Conservation (phyloP, 1,140 invertebrate species). For the Macrocentrus cingulum region DNA sequence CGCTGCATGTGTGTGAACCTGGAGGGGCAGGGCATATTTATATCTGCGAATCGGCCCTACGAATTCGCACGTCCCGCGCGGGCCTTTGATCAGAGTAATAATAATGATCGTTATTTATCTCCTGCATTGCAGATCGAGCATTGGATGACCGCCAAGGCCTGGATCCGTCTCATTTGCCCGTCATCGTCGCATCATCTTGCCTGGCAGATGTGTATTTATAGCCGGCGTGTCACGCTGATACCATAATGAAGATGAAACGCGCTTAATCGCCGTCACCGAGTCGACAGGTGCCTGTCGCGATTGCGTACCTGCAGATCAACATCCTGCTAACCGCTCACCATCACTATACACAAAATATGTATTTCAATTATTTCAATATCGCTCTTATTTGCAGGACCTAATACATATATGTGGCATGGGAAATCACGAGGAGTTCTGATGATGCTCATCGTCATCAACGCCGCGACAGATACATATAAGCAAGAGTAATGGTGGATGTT, state of each 20-base stretch:
- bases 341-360: too few species aligned
- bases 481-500: neutral
- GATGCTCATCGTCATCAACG: too few species aligned
- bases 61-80: too few species aligned
- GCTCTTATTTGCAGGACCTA: too few species aligned
- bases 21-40: constrained; percentile 11
- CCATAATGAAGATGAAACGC: constrained; percentile 11
- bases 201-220: constrained; percentile 5
- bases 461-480: too few species aligned
- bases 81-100: constrained; percentile 25
- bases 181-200: constrained; percentile 18
- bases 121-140: constrained; percentile 26
- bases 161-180: constrained; percentile 18
- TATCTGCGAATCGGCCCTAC: neutral
- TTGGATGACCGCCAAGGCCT: constrained; percentile 27
- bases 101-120: constrained; percentile 31
- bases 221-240: constrained; percentile 13
- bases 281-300: neutral
- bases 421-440: too few species aligned
- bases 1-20: neutral
- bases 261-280: neutral
- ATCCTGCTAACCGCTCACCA: too few species aligned
- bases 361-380: too few species aligned
- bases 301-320: too few species aligned
- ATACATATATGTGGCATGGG: too few species aligned